Evolutionary conservation across 2,113 vertebrate genomes (phyloP).

Genomic region (Mirza zaza): DNA sequence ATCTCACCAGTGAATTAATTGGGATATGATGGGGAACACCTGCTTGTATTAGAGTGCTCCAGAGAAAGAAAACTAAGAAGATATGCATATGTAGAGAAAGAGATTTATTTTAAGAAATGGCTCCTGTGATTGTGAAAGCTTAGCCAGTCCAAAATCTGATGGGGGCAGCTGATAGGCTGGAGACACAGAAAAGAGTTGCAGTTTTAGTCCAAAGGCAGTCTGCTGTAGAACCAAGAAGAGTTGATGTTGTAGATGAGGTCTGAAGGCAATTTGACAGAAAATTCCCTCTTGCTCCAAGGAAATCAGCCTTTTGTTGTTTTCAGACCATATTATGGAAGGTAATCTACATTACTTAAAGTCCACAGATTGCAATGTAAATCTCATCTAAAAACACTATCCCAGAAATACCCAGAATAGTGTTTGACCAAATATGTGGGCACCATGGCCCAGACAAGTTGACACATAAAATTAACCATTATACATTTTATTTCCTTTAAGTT

Average conservation of each 20-base stretch:
- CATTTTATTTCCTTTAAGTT: background rate
- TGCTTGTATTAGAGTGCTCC: background rate
- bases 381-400: background rate
- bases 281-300: background rate
- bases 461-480: background rate
- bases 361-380: background rate
- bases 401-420: background rate
- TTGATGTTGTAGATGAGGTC: background rate
- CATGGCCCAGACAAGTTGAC: background rate
- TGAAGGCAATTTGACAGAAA: background rate
- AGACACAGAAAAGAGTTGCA: background rate
- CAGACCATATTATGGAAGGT: background rate
- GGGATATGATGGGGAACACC: background rate
- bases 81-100: background rate
- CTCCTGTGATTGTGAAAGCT: background rate
- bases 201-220: background rate
- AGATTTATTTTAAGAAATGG: background rate
- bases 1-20: background rate
- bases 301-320: background rate
- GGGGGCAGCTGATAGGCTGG: background rate
- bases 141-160: background rate
- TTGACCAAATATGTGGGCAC: background rate
- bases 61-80: background rate
- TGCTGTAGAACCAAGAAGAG: background rate
- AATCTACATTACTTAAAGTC: background rate